Evolutionary conservation across 2,888 invertebrate species (phyloP).

Genomic region (Chorisops tibialis): DNA sequence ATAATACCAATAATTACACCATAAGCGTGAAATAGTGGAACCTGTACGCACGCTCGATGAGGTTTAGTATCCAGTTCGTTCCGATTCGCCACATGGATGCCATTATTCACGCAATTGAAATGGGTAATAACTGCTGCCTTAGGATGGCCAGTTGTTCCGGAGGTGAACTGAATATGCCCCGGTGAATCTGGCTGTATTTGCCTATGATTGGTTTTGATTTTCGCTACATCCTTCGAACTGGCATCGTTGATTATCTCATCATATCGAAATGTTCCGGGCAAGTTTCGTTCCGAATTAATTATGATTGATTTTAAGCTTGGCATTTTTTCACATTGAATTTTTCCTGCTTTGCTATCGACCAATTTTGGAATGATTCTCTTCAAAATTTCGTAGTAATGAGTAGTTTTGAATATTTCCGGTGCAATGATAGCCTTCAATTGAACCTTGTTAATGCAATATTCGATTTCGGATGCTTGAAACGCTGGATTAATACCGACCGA

Average conservation of each 20-base stretch:
- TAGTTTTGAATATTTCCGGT: conserved; percentile 60
- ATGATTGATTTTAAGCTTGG: conserved; percentile 60
- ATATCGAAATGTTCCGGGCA: conserved; percentile 54
- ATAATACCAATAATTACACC: conserved; percentile 66
- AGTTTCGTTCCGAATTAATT: conserved; percentile 53
- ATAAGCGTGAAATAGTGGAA: conserved; percentile 80
- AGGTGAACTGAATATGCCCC: conserved; percentile 79
- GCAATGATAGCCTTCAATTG: conserved; percentile 64
- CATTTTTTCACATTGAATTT: conserved; percentile 51
- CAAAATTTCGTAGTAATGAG: conserved; percentile 66
- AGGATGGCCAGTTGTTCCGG: conserved; percentile 73
- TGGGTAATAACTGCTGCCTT: conserved; percentile 74
- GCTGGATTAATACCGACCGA: conserved; percentile 76
- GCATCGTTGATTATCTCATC: conserved; percentile 48
- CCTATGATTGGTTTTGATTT: conserved; percentile 49
- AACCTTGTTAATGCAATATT: conserved; percentile 70
- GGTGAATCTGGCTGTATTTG: conserved; percentile 63
- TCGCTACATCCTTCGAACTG: conserved; percentile 36
- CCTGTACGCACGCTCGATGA: conserved; percentile 59
- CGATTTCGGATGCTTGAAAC: conserved; percentile 66
- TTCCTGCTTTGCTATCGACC: conserved; percentile 49
- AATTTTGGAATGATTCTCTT: conserved; percentile 60
- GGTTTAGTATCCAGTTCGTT: conserved; percentile 49
- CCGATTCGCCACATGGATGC: conserved; percentile 60
- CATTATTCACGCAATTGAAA: conserved; percentile 72